Evolutionary conservation across 1,140 invertebrate genomes (phyloP).

Genomic region (Atopsyche davidsoni): DNA sequence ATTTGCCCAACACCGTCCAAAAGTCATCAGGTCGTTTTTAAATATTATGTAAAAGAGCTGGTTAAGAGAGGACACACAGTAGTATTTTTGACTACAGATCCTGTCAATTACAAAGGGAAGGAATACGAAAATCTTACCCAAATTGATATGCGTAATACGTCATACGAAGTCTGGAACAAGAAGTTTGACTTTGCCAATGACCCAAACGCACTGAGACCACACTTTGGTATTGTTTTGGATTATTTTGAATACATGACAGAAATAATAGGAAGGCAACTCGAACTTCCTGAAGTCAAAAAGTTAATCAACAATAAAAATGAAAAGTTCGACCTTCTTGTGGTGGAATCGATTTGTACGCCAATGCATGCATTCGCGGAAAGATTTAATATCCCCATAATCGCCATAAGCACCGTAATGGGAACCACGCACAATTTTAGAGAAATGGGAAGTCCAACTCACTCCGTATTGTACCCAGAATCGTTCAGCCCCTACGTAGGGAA

Average conservation of each 20-base stretch:
- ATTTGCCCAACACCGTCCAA: constrained; percentile 41
- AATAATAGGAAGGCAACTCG: constrained; percentile 17
- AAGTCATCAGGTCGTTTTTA: constrained; percentile 46
- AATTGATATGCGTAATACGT: constrained; percentile 33
- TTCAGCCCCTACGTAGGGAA: constrained; percentile 20
- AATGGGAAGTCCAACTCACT: constrained; percentile 35
- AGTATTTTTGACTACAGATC: constrained; percentile 35
- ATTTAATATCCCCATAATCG: constrained; percentile 35
- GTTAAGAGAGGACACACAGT: constrained; percentile 43
- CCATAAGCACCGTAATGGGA: constrained; percentile 31
- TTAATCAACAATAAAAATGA: constrained; percentile 33
- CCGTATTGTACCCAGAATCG: constrained; percentile 33
- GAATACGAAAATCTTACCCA: constrained; percentile 31
- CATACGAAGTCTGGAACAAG: constrained; percentile 22
- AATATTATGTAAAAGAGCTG: constrained; percentile 37
- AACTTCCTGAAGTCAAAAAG: constrained; percentile 30
- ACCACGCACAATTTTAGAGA: constrained; percentile 26
- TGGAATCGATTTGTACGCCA: constrained; percentile 32
- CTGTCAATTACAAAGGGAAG: constrained; percentile 19
- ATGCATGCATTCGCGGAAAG: constrained; percentile 31
- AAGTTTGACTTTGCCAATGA: constrained; percentile 19
- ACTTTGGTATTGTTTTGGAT: neutral
- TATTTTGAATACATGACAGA: constrained; percentile 17
- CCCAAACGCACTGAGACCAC: neutral
- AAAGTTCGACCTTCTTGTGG: constrained; percentile 36